phyloP scores from a whole-genome alignment of 1,140 invertebrate species.

The Euschistus heros region DNA sequence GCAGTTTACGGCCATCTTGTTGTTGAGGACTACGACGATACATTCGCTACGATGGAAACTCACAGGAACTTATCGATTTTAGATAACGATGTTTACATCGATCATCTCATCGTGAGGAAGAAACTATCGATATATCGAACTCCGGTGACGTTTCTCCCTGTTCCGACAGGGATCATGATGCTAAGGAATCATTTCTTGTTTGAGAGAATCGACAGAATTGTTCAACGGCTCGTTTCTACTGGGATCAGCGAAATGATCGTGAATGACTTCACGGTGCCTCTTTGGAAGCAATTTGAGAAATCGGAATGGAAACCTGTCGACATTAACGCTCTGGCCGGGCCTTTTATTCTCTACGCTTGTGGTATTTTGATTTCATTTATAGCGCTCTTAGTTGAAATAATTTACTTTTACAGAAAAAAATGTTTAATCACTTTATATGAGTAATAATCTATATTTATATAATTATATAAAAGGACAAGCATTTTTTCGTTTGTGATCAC shows the following conservation, averaged over 20 bases:
- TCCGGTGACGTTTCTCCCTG: not conserved
- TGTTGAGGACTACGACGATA: not conserved
- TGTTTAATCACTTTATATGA: too few relatives aligned
- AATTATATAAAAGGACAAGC: too few relatives aligned
- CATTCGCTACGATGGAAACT: not conserved
- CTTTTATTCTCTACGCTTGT: not conserved
- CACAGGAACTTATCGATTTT: not conserved
- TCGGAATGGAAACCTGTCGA: not conserved
- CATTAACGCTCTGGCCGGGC: not conserved
- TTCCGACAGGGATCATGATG: not conserved
- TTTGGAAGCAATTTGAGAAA: not conserved
- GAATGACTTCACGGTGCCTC: not conserved
- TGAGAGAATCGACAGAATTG: not conserved
- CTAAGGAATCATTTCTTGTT: constrained; percentile 1
- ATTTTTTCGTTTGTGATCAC: too few relatives aligned
- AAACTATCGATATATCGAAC: not conserved
- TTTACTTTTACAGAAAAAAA: too few relatives aligned
- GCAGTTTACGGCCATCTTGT: not conserved
- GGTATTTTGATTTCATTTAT: not conserved
- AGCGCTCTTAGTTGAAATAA: not conserved
- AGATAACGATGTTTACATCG: not conserved
- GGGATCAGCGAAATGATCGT: not conserved
- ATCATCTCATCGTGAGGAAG: not conserved
- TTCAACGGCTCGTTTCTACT: not conserved
- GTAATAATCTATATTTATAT: too few relatives aligned